These are phyloP conservation scores for Neuroterus valhalla DNA, from an alignment of 1,140 invertebrate genomes.

Conservation along the genomic window DNA sequence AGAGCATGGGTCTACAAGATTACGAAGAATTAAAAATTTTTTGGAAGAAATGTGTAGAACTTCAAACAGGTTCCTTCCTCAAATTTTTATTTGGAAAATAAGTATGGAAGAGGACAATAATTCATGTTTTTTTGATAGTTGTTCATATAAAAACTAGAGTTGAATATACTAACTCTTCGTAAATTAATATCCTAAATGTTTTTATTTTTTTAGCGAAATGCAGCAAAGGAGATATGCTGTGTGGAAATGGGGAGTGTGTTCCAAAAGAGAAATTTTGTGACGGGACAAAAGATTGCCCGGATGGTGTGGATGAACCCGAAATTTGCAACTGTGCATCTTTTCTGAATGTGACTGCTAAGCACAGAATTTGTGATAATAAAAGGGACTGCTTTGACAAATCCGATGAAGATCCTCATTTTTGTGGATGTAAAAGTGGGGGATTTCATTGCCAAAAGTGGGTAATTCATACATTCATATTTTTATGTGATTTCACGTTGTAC, in stretches of 20 bases:
- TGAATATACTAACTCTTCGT: too few species aligned
- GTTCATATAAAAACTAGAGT: too few species aligned
- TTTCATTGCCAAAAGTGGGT: conserved; percentile 75
- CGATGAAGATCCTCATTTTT: conserved; percentile 83
- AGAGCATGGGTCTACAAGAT: too few species aligned
- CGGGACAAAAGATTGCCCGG: conserved; percentile 80
- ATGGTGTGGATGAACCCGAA: conserved; percentile 83
- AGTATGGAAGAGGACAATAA: too few species aligned
- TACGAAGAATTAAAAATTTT: too few species aligned
- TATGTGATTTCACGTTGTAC: neutral
- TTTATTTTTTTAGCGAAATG: conserved; percentile 75
- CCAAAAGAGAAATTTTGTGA: conserved; percentile 82
- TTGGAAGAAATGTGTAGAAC: too few species aligned
- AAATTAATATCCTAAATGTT: conserved; percentile 3
- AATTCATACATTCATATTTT: conserved; percentile 10
- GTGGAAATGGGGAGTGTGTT: conserved; percentile 81
- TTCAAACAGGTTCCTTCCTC: too few species aligned
- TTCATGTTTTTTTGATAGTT: too few species aligned
- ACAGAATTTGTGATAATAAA: conserved; percentile 85
- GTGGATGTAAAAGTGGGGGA: conserved; percentile 76
- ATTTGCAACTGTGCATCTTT: conserved; percentile 81
- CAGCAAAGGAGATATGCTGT: conserved; percentile 77
- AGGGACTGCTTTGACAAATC: conserved; percentile 86
- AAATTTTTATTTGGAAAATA: too few species aligned
- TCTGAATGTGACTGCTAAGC: conserved; percentile 79